These are phyloP conservation scores for Arctopsyche grandis DNA, from an alignment of 1,140 invertebrate species.

Conservation along the genomic window DNA sequence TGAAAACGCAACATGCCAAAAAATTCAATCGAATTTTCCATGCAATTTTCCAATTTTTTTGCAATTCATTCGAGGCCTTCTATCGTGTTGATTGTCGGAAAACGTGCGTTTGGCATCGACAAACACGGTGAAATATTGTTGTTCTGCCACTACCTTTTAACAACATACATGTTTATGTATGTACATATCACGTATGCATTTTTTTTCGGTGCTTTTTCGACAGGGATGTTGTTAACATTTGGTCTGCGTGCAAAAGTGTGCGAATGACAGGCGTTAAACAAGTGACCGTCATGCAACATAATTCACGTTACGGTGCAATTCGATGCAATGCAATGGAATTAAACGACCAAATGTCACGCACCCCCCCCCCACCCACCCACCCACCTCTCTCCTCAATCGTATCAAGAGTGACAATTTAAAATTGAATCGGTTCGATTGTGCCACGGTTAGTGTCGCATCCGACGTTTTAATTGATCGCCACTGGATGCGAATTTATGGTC, in stretches of 20 bases:
- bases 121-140: background rate
- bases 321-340: conserved; percentile 20
- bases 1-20: too few species aligned
- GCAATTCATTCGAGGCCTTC: background rate
- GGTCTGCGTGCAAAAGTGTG: background rate
- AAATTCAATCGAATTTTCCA: too few species aligned
- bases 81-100: background rate
- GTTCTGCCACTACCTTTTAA: background rate
- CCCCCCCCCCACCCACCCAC: background rate
- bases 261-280: background rate
- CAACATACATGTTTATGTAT: too few species aligned
- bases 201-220: background rate
- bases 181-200: too few species aligned
- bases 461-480: conserved; percentile 28
- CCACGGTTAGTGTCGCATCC: background rate
- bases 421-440: conserved; percentile 27
- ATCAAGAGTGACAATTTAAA: conserved; percentile 38
- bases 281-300: background rate
- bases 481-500: conserved; percentile 16
- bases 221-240: background rate
- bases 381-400: background rate
- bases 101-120: conserved; percentile 6
- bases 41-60: background rate
- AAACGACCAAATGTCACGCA: conserved; percentile 24
- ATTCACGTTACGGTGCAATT: conserved; percentile 15